Percentiles rank a stretch among this genome's conserved stretches.
Evolutionary conservation across 2,113 vertebrate genomes (phyloP).

Genomic region (Equus quagga): DNA sequence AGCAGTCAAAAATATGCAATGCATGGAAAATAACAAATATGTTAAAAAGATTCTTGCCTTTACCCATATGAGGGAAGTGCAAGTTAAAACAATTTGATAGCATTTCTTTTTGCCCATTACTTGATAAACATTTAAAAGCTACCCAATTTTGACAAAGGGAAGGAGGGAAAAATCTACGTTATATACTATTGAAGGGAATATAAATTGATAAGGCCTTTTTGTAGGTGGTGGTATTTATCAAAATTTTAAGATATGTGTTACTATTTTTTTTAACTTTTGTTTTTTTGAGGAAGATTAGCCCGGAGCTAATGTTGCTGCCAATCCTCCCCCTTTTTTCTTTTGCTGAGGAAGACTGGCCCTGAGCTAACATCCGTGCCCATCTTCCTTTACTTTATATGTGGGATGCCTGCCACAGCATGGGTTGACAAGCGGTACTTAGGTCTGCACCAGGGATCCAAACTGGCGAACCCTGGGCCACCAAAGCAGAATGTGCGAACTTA

Average conservation of each 20-base stretch:
- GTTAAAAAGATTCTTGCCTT: background rate
- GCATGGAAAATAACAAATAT: background rate
- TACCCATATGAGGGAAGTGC: background rate
- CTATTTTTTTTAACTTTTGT: no score
- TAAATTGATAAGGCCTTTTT: background rate
- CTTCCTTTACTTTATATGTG: no score
- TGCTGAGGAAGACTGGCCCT: no score
- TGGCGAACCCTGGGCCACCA: no score
- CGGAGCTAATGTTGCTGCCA: no score
- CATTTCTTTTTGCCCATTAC: background rate
- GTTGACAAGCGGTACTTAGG: no score
- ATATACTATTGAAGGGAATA: background rate
- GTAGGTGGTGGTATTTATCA: background rate
- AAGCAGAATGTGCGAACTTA: no score
- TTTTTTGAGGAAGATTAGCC: no score
- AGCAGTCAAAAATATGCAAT: background rate
- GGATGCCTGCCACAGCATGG: no score
- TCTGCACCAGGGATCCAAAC: no score
- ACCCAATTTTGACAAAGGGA: background rate
- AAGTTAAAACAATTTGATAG: background rate
- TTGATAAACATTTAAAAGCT: conserved; percentile 2
- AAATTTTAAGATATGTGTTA: background rate
- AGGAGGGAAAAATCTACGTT: background rate
- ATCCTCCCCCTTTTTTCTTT: no score
- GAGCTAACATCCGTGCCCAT: no score